Percentiles rank a stretch among this genome's conserved stretches.
These are phyloP conservation scores for Fabriciana adippe DNA, from an alignment of 2,888 invertebrate genomes.

Conservation along the genomic window DNA sequence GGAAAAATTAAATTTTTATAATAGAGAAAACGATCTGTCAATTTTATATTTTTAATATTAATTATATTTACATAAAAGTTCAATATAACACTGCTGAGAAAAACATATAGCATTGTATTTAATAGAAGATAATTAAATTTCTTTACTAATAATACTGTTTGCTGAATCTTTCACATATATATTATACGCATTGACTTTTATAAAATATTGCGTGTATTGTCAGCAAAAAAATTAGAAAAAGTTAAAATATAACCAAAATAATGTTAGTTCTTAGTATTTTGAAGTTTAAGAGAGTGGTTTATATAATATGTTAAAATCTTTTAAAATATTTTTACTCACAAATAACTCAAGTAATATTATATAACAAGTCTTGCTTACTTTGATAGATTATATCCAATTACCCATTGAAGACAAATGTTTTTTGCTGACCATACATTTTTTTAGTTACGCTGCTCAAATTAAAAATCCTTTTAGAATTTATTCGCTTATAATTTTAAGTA, in stretches of 20 bases:
- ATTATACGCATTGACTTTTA: conserved; percentile 8
- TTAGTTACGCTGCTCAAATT: conserved; percentile 23
- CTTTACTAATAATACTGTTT: conserved; percentile 9
- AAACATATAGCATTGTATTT: not conserved
- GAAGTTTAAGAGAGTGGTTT: too few relatives aligned
- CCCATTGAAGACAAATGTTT: not conserved
- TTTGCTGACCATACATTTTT: conserved; percentile 21
- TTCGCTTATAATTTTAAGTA: conserved; percentile 25
- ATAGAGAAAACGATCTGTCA: not conserved
- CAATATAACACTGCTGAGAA: not conserved
- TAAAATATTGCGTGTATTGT: conserved; percentile 4
- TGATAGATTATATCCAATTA: too few relatives aligned
- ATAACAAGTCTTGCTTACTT: too few relatives aligned
- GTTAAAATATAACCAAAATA: not conserved
- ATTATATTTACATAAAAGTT: conserved; percentile 12
- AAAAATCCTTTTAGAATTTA: conserved; percentile 14
- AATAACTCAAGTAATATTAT: too few relatives aligned
- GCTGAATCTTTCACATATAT: conserved; percentile 4
- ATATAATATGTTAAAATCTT: too few relatives aligned
- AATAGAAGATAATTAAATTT: conserved; percentile 1
- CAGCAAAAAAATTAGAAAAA: conserved; percentile 12
- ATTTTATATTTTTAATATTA: conserved; percentile 2
- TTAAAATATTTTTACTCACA: too few relatives aligned
- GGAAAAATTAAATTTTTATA: not conserved
- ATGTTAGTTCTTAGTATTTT: too few relatives aligned